phyloP scores from a whole-genome alignment of 35 echinoderm and acorn worm genomes.

The Lytechinus pictus region DNA sequence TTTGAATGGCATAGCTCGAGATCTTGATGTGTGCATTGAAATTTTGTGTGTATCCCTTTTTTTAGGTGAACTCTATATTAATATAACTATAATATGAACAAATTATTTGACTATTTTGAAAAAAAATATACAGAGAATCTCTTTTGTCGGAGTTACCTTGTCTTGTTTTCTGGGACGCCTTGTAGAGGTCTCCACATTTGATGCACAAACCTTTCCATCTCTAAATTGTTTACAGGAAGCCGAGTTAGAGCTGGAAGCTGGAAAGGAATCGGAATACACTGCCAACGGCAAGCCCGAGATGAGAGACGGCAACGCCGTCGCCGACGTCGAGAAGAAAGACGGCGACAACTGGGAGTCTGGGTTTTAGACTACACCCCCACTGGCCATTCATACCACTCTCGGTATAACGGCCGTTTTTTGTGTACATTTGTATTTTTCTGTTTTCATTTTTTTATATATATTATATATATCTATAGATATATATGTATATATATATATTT shows the following conservation, averaged over 20 bases:
- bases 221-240: neutral
- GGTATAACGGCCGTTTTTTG: neutral
- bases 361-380: conserved; percentile 24
- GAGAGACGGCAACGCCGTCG: conserved; percentile 8
- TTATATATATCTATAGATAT: neutral
- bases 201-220: neutral
- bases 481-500: conserved; percentile 7
- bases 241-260: conserved; percentile 5
- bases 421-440: neutral
- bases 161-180: too few species aligned
- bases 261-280: neutral
- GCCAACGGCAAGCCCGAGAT: conserved; percentile 49
- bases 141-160: too few species aligned
- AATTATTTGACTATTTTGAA: too few species aligned
- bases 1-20: too few species aligned
- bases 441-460: conserved; percentile 22
- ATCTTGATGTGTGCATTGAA: too few species aligned
- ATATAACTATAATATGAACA: too few species aligned
- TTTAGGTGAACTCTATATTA: too few species aligned
- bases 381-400: neutral
- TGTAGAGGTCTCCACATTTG: too few species aligned
- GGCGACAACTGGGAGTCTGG: conserved; percentile 51
- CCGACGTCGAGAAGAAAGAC: conserved; percentile 28
- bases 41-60: too few species aligned
- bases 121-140: too few species aligned